Base-by-base conservation (phyloP, 2,888 invertebrate species). In the Drosophila meridiana region DNA sequence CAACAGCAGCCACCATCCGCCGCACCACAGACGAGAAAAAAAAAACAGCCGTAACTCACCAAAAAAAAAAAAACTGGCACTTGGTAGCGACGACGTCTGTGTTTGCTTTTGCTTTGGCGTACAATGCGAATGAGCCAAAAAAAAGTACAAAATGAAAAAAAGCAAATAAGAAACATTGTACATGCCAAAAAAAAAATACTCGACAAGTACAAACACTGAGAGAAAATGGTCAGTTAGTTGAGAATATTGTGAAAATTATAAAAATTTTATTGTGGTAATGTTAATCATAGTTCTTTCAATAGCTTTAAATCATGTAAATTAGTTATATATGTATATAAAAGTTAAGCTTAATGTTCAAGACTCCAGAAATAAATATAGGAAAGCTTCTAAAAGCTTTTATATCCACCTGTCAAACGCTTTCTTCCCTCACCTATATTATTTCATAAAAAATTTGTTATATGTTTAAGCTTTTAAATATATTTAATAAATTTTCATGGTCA, bases 21-120 rank as follows among this genome's bases (percentile, higher is more conserved):
- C 55, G 28, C 13, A 58, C 14, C 40, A 64, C 53, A 62, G 66
- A 52, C 62, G 34, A 62, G 40, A 26, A 60, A 60, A 72, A 63
- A 72, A 52, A 70, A 68, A 76, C 72, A 76, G 50, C 77, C 80
- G 64, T 71, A 83, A 86, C 71, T 83, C 78, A 80, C 78, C 87
- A 68, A 89, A 83, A 83, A 88, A 85, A 86, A 83, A 83, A 56
- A 56, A 56, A n/a, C 84, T 89, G 84, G 84, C 87, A 89, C 87
- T 84, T 88, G 86, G 86, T 65, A 69, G 64, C 88, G 58, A 53
- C 78, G 73, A 65, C 58, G 85, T 87, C 84, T 85, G 87, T 85
- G 80, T 85, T 85, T 85, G 89, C 87, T 87, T 89, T 89, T 52
- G 76, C 84, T 89, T 89, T 56, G 75, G 73, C 77, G 76, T 70